Evolutionary conservation across 2,113 vertebrate genomes (phyloP), one percentile per base, ranked within the genome.

Genomic region (Pseudopodoces humilis): DNA sequence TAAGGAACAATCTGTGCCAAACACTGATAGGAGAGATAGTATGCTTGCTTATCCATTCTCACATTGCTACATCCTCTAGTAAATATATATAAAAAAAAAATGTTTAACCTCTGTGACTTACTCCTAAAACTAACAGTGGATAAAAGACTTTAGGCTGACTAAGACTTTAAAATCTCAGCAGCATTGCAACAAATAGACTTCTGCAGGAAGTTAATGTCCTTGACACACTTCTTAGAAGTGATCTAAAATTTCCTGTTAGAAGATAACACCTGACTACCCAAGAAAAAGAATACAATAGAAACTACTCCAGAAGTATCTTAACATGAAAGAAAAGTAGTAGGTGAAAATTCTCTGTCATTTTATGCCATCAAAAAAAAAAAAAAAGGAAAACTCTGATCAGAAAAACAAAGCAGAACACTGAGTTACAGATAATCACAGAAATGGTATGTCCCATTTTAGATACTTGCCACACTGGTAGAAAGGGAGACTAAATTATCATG

Each of bases 221-320:
- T 94, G 96, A 95, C 93, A 95, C 37, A 94, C 75, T 95, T 96
- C 58, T 85, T 18, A 74, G 69, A 71, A 55, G 47, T 41, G 31
- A 64, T 67, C 67, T 83, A 74, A 72, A 80, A 91, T 77, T 85
- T 91, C 43, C 43, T 67, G 8, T 63, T 63, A 74, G 33, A 86
- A 37, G 71, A 49, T 8, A 92, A 76, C 25, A 60, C 2, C 35
- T 71, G 60, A 75, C 23, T 80, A 24, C 12, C 10, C n/a, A 85
- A 82, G 25, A 81, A 92, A 71, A 87, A 92, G 13, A 86, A 37
- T 85, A 69, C 63, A 82, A 84, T 8, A 28, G 14, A 65, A 94
- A 65, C 10, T 49, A 77, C 33, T 79, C 25, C 47, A 46, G 17
- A 82, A 52, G 22, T 75, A 46, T 19, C 31, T n/a, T 46, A 69